phyloP scores from a whole-genome alignment of 2,888 invertebrate species.

The Pomacea canaliculata region DNA sequence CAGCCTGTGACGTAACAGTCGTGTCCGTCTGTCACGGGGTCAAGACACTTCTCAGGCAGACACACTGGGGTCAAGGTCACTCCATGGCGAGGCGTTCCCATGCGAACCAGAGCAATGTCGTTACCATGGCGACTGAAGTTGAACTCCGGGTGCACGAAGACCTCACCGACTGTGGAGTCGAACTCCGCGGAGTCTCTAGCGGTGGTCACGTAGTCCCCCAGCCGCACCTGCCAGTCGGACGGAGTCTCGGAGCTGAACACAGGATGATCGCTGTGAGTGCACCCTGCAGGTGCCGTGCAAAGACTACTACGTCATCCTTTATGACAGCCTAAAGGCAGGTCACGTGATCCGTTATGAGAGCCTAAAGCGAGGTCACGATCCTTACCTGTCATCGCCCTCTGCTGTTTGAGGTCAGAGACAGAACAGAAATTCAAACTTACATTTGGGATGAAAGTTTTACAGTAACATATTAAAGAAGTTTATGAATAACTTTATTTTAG shows the following conservation, averaged over 20 bases:
- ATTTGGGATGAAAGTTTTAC: too few relatives aligned
- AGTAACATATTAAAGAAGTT: too few relatives aligned
- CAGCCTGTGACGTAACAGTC: slow-evolving; percentile 52
- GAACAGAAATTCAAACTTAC: too few relatives aligned
- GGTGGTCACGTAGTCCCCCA: slow-evolving; percentile 36
- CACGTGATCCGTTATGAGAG: neutral
- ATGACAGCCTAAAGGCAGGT: neutral
- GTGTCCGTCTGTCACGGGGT: slow-evolving; percentile 31
- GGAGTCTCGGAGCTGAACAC: slow-evolving; percentile 15
- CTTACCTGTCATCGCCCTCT: neutral
- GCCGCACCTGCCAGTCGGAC: slow-evolving; percentile 40
- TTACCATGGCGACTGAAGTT: slow-evolving; percentile 40
- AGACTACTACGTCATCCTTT: neutral
- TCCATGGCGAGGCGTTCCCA: slow-evolving; percentile 37
- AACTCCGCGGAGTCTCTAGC: slow-evolving; percentile 35
- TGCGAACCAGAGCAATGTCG: slow-evolving; percentile 53
- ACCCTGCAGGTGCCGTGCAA: neutral
- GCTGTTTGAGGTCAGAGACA: too few relatives aligned
- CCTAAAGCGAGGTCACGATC: neutral
- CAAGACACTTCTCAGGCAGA: slow-evolving; percentile 36
- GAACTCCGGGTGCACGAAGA: slow-evolving; percentile 45
- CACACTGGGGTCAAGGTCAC: slow-evolving; percentile 41
- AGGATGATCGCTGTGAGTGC: neutral
- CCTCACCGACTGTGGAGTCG: slow-evolving; percentile 30
- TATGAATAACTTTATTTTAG: neutral